A percentile compares a stretch with the other conserved stretches of the same genome.
phyloP scores from a whole-genome alignment of 2,797 vertebrate species.

The Lepidocolaptes lacrymiger region DNA sequence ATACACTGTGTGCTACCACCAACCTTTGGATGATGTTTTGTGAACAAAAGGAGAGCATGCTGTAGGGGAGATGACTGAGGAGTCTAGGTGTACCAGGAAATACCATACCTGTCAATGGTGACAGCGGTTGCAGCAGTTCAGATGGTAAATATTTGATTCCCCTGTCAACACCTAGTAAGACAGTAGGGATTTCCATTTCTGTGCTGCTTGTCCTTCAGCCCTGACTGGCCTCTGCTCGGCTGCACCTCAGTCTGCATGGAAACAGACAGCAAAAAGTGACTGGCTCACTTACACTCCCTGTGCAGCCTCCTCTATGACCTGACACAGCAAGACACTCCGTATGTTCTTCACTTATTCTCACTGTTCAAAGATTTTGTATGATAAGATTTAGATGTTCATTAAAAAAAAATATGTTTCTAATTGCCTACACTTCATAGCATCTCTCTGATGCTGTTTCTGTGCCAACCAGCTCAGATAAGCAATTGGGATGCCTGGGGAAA shows the following conservation, averaged over 20 bases:
- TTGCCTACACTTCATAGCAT: not conserved
- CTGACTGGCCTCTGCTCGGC: not conserved
- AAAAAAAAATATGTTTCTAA: not conserved
- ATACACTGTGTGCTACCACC: not conserved
- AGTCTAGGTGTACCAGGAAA: not conserved
- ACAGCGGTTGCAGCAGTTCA: not conserved
- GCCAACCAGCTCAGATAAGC: not conserved
- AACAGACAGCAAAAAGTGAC: not conserved
- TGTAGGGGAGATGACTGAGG: not conserved
- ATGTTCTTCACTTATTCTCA: not conserved
- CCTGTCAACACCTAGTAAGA: no score
- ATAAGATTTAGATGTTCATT: not conserved
- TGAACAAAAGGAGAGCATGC: not conserved
- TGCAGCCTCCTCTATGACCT: not conserved
- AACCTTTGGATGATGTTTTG: not conserved
- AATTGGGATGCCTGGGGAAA: not conserved
- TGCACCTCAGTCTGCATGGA: not conserved
- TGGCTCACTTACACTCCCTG: fast-evolving
- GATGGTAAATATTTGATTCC: not conserved
- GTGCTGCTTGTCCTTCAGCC: not conserved
- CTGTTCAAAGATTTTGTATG: not conserved
- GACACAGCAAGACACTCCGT: not conserved
- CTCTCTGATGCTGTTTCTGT: not conserved
- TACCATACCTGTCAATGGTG: not conserved
- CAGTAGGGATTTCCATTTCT: not conserved